Conservation (phyloP, 2,113 vertebrate genomes). For the Pachypanchax playfairii region DNA sequence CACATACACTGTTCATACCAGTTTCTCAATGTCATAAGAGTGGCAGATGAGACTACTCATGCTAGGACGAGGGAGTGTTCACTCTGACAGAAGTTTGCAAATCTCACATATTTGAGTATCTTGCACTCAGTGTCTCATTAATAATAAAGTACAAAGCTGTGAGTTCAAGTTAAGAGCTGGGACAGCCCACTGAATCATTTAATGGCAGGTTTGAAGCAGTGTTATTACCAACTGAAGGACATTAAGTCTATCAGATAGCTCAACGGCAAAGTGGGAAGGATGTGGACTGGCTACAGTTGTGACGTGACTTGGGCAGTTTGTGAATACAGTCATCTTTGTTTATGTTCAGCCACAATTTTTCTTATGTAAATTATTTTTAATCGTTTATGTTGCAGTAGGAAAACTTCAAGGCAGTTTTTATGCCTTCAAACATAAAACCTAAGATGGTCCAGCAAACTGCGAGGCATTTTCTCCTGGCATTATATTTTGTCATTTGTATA, state of each 20-base stretch:
- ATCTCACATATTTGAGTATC: constrained; percentile 57
- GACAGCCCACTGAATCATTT: constrained; percentile 67
- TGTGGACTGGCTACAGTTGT: constrained; percentile 16
- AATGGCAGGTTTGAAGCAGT: constrained; percentile 39
- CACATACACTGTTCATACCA: not conserved
- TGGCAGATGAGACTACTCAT: constrained; percentile 14
- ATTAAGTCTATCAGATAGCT: constrained; percentile 12
- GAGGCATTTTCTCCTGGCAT: not conserved
- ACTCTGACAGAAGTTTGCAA: constrained; percentile 63
- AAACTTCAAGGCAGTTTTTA: not conserved
- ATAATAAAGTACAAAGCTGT: constrained; percentile 57
- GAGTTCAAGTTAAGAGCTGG: constrained; percentile 48
- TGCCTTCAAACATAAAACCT: not conserved
- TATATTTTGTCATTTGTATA: constrained; percentile 34
- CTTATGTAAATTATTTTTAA: not conserved
- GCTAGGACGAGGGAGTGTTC: constrained; percentile 22
- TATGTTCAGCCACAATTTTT: not conserved
- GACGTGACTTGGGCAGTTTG: constrained; percentile 12
- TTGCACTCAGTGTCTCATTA: constrained; percentile 57
- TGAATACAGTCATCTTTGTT: not conserved
- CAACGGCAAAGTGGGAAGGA: not conserved
- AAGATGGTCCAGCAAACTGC: not conserved
- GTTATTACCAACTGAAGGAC: constrained; percentile 47
- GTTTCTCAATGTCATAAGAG: constrained; percentile 40
- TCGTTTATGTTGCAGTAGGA: no score